These are phyloP conservation scores for Mesochorus sp. DNA, from an alignment of 2,888 invertebrate genomes.

Conservation along the genomic window DNA sequence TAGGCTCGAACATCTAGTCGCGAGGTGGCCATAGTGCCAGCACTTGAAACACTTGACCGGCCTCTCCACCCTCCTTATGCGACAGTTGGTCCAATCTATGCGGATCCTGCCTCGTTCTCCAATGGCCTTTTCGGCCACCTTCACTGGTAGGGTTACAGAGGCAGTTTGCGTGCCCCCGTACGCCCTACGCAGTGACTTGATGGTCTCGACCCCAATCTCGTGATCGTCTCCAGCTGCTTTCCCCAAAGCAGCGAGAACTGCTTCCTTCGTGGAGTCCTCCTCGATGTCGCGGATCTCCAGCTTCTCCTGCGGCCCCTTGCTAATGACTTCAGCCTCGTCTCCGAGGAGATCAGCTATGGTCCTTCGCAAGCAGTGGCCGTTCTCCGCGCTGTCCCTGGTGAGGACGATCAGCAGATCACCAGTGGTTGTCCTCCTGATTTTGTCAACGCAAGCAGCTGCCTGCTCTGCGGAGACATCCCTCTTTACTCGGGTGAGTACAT, in stretches of 20 bases:
- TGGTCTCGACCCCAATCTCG: background rate
- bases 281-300: background rate
- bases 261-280: background rate
- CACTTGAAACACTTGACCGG: constrained; percentile 54
- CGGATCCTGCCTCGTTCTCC: constrained; percentile 18
- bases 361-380: background rate
- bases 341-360: background rate
- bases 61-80: constrained; percentile 27
- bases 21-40: constrained; percentile 57
- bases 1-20: constrained; percentile 27
- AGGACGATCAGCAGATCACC: constrained; percentile 45
- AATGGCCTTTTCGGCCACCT: background rate
- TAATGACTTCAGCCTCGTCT: constrained; percentile 42
- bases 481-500: constrained; percentile 43
- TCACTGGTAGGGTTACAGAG: background rate
- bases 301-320: constrained; percentile 3
- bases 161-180: constrained; percentile 26
- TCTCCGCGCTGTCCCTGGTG: background rate
- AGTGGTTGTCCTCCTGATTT: constrained; percentile 29
- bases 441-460: constrained; percentile 17
- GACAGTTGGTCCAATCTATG: constrained; percentile 57
- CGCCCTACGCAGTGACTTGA: constrained; percentile 11
- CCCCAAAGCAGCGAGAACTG: background rate
- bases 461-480: constrained; percentile 21
- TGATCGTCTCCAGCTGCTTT: background rate